phyloP scores from a whole-genome alignment of 2,113 vertebrate genomes.

The Speoplatyrhinus poulsoni region DNA sequence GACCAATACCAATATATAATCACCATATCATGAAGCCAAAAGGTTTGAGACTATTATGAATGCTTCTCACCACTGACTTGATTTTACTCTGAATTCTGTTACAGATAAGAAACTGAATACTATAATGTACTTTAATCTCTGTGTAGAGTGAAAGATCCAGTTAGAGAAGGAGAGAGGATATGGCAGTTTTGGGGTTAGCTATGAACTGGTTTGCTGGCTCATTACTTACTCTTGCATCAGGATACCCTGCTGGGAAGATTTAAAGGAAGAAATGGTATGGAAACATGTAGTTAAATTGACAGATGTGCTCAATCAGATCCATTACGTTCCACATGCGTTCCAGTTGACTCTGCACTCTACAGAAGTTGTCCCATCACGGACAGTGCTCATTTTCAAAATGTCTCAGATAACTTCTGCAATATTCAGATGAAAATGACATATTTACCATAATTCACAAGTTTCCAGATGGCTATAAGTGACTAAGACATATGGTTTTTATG shows the following conservation, averaged over 20 bases:
- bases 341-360: constrained; percentile 13
- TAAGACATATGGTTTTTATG: constrained; percentile 25
- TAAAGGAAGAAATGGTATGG: constrained; percentile 20
- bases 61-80: no score
- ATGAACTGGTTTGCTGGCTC: no score
- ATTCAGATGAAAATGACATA: constrained; percentile 28
- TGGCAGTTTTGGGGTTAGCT: background rate
- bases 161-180: background rate
- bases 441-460: constrained; percentile 23
- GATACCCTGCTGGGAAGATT: constrained; percentile 16
- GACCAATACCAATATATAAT: background rate
- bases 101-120: no score
- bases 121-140: no score
- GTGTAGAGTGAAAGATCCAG: no score
- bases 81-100: no score
- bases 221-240: background rate
- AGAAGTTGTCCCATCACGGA: constrained; percentile 23
- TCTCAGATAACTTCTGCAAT: constrained; percentile 21
- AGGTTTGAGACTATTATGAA: no score
- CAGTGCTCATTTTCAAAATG: constrained; percentile 33
- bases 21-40: no score
- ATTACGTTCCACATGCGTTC: constrained; percentile 23
- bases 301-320: constrained; percentile 38
- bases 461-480: constrained; percentile 19
- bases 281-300: background rate